Evolutionary conservation across 37 sponge, comb jelly and placozoan genomes (phyloP), one percentile per base, ranked within the genome.

Genomic region (Agelas oroides): DNA sequence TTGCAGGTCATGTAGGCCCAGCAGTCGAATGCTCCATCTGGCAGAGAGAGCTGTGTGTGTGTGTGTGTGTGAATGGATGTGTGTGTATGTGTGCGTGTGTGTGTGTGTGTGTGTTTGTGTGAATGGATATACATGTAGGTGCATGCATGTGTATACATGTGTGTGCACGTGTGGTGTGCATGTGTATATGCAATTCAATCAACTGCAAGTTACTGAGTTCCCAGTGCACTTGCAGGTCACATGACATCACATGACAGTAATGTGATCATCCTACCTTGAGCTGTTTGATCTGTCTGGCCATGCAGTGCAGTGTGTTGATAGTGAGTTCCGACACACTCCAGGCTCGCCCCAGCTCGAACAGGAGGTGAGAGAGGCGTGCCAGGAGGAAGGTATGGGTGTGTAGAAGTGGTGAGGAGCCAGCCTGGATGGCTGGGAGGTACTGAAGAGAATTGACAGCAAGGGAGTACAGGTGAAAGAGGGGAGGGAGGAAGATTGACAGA

Each of bases 1-100:
- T 82, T 75, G 75, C 91, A 90, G 1, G 82, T 74, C 91, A 90
- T 90, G 77, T 90, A 90, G 16, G 91, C 91, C 91, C 91, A 90
- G 67, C 81, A 73, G 58, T 90, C 79, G 78, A 90, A 85, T 34
- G 79, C 70, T 1, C 91, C 91, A 0, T 57, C 80, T 1, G 86
- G 91, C 23, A 86, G 64, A 3, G 33, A 12, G 53, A 89, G 64
- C 89, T 89, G 55, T 0, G 62, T 61, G 62, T 3, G 27, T 61
- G 35, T 68, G 35, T 13, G 13, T 34, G 35, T 13, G 35, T 68
- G 27, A 2, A 12, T 68, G 69, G 6, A 12, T 68, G 69, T 18
- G 13, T 32, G 35, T 68, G 69, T 68, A 12, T 8, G 35, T 68
- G 69, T 68, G 35, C 13, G 35, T 18, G 35, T 68, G 35, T 68